Evolutionary conservation across 2,113 vertebrate genomes (phyloP).

Genomic region (Anas platyrhynchos): DNA sequence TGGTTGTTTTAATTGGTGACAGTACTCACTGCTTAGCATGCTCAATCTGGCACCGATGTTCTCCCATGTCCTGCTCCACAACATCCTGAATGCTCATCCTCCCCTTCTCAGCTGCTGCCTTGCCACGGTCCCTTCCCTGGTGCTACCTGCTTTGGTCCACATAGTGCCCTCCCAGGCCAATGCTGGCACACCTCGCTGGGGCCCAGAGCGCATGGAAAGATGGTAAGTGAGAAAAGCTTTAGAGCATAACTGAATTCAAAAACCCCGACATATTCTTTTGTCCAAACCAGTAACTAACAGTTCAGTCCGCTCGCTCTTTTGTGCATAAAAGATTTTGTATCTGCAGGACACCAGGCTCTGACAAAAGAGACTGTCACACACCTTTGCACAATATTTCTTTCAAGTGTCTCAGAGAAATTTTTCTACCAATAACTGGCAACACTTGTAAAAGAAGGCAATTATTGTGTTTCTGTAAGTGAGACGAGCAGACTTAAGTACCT

Average conservation of each 20-base stretch:
- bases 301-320: background rate
- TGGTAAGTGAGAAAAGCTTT: background rate
- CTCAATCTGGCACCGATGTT: constrained; percentile 31
- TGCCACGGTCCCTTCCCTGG: background rate
- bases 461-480: background rate
- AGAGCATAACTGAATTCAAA: background rate
- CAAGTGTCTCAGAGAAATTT: background rate
- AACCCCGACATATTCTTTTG: background rate
- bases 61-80: constrained; percentile 21
- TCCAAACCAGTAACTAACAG: background rate
- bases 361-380: background rate
- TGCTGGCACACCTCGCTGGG: background rate
- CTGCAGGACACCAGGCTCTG: background rate
- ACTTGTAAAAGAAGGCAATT: background rate
- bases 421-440: background rate
- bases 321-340: background rate
- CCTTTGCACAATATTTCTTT: background rate
- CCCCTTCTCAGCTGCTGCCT: background rate
- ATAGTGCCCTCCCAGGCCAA: background rate
- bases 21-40: constrained; percentile 31
- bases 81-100: constrained; percentile 7
- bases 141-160: background rate
- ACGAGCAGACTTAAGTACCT: background rate
- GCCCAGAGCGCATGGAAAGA: background rate
- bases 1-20: constrained; percentile 67